phyloP scores from a whole-genome alignment of 2,797 vertebrate species.

The Peromyscus attwateri region DNA sequence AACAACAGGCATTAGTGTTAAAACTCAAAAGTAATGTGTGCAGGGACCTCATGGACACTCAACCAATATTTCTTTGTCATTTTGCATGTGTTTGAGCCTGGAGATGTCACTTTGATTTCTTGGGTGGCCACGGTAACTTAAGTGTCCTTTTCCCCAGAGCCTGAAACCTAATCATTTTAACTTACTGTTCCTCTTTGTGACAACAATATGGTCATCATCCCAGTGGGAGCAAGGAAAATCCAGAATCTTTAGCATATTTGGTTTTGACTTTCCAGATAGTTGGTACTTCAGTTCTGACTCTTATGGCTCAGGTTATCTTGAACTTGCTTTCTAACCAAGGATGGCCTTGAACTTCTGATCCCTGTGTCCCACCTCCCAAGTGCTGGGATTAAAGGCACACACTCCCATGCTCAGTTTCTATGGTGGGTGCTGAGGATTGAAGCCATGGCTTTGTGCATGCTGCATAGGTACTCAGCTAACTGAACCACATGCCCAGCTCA shows the following conservation, averaged over 20 bases:
- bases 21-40: neutral
- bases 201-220: conserved; percentile 19
- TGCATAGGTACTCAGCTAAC: neutral
- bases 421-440: neutral
- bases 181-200: conserved; percentile 22
- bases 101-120: conserved; percentile 27
- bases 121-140: conserved; percentile 34
- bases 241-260: conserved; percentile 32
- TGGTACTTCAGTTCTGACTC: neutral
- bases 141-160: neutral
- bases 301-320: neutral
- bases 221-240: conserved; percentile 26
- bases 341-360: neutral
- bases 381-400: neutral
- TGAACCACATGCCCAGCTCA: neutral
- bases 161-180: neutral
- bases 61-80: neutral
- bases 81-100: neutral
- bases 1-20: neutral
- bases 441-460: neutral
- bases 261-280: conserved; percentile 69
- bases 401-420: neutral
- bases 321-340: neutral
- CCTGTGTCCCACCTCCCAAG: neutral
- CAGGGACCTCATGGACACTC: neutral